Conservation (phyloP, 1,140 invertebrate species). For the Charaxes varanes region DNA sequence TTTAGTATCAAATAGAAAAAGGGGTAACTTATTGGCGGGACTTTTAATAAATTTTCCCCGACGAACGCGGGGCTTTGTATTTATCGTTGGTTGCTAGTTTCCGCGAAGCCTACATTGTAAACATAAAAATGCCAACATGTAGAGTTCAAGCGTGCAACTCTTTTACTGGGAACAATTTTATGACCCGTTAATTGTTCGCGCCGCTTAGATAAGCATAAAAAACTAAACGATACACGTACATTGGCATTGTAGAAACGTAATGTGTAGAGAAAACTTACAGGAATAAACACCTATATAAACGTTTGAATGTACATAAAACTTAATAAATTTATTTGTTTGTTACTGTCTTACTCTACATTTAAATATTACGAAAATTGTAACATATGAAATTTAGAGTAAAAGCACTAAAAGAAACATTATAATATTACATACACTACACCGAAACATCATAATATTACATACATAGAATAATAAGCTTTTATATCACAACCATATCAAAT, state of each 20-base stretch:
- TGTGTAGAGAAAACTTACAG: no score
- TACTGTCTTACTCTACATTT: no score
- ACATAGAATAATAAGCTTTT: no score
- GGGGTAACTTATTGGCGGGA: constrained; percentile 16
- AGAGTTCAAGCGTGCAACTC: constrained; percentile 26
- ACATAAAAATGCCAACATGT: constrained; percentile 11
- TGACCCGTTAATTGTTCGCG: constrained; percentile 57
- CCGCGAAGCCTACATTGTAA: constrained; percentile 1
- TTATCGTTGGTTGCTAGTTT: constrained; percentile 3
- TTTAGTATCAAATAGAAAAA: constrained; percentile 10
- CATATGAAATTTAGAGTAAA: no score
- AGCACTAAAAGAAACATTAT: no score
- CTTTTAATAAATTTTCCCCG: constrained; percentile 15
- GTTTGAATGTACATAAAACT: no score
- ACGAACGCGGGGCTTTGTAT: neutral
- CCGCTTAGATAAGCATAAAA: constrained; percentile 56
- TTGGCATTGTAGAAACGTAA: constrained; percentile 10
- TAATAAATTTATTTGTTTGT: no score
- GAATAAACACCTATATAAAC: no score
- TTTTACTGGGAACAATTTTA: constrained; percentile 47
- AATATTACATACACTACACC: no score
- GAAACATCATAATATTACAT: no score
- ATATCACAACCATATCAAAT: no score
- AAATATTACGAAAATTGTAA: no score
- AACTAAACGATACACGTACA: constrained; percentile 26